A percentile compares a stretch with the other conserved stretches of the same genome.
phyloP scores from a whole-genome alignment of 2,888 invertebrate genomes.

The Digitonthophagus gazella region DNA sequence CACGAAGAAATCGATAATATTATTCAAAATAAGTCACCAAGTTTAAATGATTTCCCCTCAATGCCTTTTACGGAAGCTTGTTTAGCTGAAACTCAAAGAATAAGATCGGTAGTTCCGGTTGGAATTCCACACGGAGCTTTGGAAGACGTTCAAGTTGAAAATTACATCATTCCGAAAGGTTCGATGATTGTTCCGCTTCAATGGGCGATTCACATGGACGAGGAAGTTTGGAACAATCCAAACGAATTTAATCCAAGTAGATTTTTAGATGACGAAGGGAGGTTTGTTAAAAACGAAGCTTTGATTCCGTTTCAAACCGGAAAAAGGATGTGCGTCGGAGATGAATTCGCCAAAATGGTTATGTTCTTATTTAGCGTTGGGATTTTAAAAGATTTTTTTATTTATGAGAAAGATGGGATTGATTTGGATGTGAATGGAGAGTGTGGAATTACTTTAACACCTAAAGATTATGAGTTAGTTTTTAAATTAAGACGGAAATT shows the following conservation, averaged over 20 bases:
- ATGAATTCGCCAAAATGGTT: constrained; percentile 75
- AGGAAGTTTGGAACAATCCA: constrained; percentile 65
- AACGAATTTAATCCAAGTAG: constrained; percentile 66
- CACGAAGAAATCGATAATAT: constrained; percentile 56
- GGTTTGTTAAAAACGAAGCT: constrained; percentile 61
- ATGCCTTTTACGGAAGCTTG: constrained; percentile 67
- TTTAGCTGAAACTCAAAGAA: constrained; percentile 74
- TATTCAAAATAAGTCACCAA: constrained; percentile 44
- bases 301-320: constrained; percentile 85
- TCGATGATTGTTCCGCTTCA: constrained; percentile 76
- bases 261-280: constrained; percentile 65
- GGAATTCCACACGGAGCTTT: constrained; percentile 82
- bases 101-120: constrained; percentile 75
- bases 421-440: constrained; percentile 64
- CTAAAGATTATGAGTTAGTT: constrained; percentile 57
- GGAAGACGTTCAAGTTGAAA: constrained; percentile 49
- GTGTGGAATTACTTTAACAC: constrained; percentile 73
- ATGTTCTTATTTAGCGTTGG: constrained; percentile 63
- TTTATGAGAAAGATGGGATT: constrained; percentile 47
- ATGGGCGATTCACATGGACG: constrained; percentile 79
- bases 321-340: constrained; percentile 82
- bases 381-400: constrained; percentile 59
- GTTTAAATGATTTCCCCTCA: constrained; percentile 55
- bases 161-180: constrained; percentile 67
- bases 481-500: constrained; percentile 38